Percentiles rank a stretch among this genome's conserved stretches.
Evolutionary conservation across 2,888 invertebrate species (phyloP).

Genomic region (Andrena bicolor): DNA sequence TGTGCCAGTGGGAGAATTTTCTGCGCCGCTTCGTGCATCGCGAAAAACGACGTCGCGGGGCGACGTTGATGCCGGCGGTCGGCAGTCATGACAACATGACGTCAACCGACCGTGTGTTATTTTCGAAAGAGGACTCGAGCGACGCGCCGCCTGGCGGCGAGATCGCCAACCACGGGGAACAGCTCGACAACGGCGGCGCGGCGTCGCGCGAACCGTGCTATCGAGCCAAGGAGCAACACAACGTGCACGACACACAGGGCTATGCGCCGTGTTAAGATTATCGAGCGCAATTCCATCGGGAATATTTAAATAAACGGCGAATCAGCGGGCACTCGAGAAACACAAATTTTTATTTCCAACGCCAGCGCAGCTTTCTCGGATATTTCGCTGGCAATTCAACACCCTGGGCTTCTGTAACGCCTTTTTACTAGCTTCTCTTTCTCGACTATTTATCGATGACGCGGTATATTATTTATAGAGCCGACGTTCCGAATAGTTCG

Average conservation of each 20-base stretch:
- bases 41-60: constrained; percentile 86
- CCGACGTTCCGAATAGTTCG: constrained; percentile 18
- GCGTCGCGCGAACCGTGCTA: constrained; percentile 55
- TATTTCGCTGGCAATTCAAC: neutral
- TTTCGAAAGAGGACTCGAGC: constrained; percentile 84
- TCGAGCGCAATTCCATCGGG: constrained; percentile 41
- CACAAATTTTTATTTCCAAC: constrained; percentile 18
- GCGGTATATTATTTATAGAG: constrained; percentile 26
- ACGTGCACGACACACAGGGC: constrained; percentile 50
- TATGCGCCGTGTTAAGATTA: constrained; percentile 39
- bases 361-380: neutral
- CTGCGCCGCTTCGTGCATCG: constrained; percentile 78
- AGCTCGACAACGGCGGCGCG: constrained; percentile 60
- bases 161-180: constrained; percentile 65
- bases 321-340: constrained; percentile 6
- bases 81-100: constrained; percentile 81
- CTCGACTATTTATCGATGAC: constrained; percentile 22
- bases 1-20: constrained; percentile 51
- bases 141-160: constrained; percentile 56
- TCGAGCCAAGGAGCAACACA: constrained; percentile 67
- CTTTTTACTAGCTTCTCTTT: too few species aligned
- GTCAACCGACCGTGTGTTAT: constrained; percentile 84
- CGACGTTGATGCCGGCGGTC: constrained; percentile 85
- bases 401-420: neutral
- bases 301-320: constrained; percentile 45